A percentile compares a stretch with the other conserved stretches of the same genome.
Evolutionary conservation across 1,140 invertebrate species (phyloP).

Genomic region (Eriocheir sinensis): DNA sequence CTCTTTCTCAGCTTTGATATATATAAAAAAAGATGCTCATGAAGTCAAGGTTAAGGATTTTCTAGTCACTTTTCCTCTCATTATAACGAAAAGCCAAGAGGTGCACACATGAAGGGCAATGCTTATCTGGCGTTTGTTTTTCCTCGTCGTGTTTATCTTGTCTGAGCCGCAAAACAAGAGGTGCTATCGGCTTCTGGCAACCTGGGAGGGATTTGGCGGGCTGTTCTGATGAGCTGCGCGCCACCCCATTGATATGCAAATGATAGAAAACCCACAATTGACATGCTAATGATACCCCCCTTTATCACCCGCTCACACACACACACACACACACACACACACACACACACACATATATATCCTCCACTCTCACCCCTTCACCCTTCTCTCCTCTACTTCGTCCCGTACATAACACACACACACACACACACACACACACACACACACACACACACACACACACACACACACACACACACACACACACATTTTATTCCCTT

Average conservation of each 20-base stretch:
- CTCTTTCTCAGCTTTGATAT: too few species aligned
- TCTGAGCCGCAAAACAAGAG: neutral
- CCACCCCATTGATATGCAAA: constrained; percentile 76
- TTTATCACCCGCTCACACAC: constrained; percentile 73
- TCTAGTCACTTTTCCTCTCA: too few species aligned
- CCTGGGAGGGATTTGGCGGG: constrained; percentile 69
- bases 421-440: neutral
- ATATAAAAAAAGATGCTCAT: too few species aligned
- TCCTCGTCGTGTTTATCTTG: neutral
- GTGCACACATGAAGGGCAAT: too few species aligned
- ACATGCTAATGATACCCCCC: constrained; percentile 76
- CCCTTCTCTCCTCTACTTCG: neutral
- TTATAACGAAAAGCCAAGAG: too few species aligned
- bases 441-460: constrained; percentile 18
- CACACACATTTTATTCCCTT: too few species aligned
- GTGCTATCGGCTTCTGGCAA: constrained; percentile 47
- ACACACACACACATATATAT: neutral
- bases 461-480: constrained; percentile 20
- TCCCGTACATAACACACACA: neutral
- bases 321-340: constrained; percentile 60
- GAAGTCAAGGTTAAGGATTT: too few species aligned
- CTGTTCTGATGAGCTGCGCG: constrained; percentile 75
- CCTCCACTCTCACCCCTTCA: neutral
- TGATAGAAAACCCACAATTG: constrained; percentile 76
- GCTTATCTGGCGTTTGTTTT: too few species aligned